Evolutionary conservation across 1,140 invertebrate genomes (phyloP).

Genomic region (Atopsyche davidsoni): DNA sequence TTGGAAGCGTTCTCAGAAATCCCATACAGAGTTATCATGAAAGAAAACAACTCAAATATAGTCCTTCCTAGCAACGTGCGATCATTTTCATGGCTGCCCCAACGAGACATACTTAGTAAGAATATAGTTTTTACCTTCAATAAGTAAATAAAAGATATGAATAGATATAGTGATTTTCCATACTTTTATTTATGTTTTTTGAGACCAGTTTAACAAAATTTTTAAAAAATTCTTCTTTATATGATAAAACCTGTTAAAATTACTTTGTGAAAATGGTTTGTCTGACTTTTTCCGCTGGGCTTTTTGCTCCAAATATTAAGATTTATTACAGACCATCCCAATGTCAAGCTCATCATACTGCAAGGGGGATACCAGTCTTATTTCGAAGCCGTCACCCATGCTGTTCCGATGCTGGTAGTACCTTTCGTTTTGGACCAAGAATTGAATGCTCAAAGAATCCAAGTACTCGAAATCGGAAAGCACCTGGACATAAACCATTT

Average conservation of each 20-base stretch:
- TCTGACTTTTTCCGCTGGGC: too few relatives aligned
- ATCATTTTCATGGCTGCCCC: constrained; percentile 8
- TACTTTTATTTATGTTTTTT: background rate
- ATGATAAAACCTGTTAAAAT: background rate
- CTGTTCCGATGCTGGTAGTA: constrained; percentile 48
- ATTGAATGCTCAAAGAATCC: constrained; percentile 33
- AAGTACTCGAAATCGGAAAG: too few relatives aligned
- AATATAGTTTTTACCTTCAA: background rate
- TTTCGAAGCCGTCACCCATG: constrained; percentile 49
- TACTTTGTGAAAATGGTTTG: too few relatives aligned
- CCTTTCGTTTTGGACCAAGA: constrained; percentile 38
- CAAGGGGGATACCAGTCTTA: constrained; percentile 49
- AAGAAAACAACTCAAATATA: constrained; percentile 34
- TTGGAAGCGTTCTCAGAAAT: constrained; percentile 37
- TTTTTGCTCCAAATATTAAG: too few relatives aligned
- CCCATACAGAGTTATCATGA: constrained; percentile 40
- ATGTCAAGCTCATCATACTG: constrained; percentile 31
- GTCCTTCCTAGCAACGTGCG: constrained; percentile 6
- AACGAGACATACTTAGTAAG: constrained; percentile 17
- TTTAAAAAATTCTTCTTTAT: background rate
- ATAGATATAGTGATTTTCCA: background rate
- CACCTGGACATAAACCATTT: too few relatives aligned
- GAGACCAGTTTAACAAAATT: background rate
- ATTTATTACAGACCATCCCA: constrained; percentile 17
- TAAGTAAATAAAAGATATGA: too few relatives aligned